Evolutionary conservation across 2,113 vertebrate species (phyloP).

Genomic region (Bungarus multicinctus): DNA sequence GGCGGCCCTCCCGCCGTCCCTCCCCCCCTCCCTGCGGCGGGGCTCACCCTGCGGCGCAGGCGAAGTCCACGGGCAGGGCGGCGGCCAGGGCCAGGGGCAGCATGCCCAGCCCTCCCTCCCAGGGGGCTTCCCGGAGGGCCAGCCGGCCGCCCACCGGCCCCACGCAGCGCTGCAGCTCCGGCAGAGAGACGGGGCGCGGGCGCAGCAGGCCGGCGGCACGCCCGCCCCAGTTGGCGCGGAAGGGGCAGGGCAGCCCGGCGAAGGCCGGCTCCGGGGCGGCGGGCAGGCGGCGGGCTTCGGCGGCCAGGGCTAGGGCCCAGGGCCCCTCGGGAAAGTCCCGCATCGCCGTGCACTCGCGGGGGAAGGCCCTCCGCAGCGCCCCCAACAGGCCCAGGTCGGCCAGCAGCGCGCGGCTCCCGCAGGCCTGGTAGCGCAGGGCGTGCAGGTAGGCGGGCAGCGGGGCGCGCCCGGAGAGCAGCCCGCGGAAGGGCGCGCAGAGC

Average conservation of each 20-base stretch:
- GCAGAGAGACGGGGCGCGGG: slow-evolving; percentile 33
- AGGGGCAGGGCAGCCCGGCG: slow-evolving; percentile 13
- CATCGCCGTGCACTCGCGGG: slow-evolving; percentile 43
- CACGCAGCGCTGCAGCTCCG: slow-evolving; percentile 51
- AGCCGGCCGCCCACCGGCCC: slow-evolving; percentile 51
- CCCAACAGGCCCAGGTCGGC: slow-evolving; percentile 49
- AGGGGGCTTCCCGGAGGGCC: slow-evolving; percentile 43
- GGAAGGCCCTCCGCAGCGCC: slow-evolving; percentile 50
- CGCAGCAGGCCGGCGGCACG: neutral
- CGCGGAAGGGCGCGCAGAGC: slow-evolving; percentile 51
- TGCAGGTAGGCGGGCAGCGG: slow-evolving; percentile 58
- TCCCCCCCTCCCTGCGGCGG: neutral
- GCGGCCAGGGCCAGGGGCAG: slow-evolving; percentile 50
- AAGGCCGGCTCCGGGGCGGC: neutral
- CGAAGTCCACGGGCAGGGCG: slow-evolving; percentile 48
- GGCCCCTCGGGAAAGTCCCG: neutral
- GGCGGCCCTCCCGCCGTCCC: neutral
- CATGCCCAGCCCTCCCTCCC: slow-evolving; percentile 50
- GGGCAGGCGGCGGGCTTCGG: neutral
- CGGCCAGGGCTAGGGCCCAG: neutral
- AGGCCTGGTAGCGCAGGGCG: slow-evolving; percentile 48
- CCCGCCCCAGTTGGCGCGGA: neutral
- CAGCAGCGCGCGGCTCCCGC: slow-evolving; percentile 36
- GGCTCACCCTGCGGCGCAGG: neutral
- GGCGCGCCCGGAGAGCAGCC: slow-evolving; percentile 17